Conservation (phyloP, 2,113 vertebrate species). For the Heliornis fulica region DNA sequence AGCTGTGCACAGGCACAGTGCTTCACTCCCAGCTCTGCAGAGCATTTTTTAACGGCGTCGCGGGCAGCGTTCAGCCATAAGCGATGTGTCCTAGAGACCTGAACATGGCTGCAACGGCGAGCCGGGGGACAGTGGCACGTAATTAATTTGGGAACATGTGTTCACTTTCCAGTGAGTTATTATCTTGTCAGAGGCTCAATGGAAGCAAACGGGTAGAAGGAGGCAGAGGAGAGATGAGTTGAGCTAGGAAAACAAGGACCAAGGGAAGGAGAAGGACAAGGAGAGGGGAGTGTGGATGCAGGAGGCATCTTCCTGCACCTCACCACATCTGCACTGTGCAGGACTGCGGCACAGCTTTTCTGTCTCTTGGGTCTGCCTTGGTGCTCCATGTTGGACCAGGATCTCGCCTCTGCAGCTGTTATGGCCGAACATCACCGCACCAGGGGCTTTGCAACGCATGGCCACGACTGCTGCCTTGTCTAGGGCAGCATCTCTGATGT, state of each 20-base stretch:
- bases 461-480: background rate
- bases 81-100: background rate
- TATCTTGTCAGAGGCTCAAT: constrained; percentile 6
- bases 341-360: background rate
- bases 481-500: constrained; percentile 33
- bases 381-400: background rate
- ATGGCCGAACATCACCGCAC: background rate
- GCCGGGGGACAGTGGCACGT: background rate
- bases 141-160: background rate
- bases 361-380: no score
- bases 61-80: rapidly evolving
- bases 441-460: background rate
- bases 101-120: background rate
- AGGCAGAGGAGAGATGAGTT: background rate
- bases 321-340: rapidly evolving
- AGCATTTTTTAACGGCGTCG: background rate
- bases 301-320: background rate
- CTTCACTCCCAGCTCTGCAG: background rate
- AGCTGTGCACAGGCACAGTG: rapidly evolving
- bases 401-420: background rate
- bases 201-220: background rate
- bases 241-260: background rate
- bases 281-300: background rate
- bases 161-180: constrained; percentile 17
- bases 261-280: background rate